Evolutionary conservation across 2,797 vertebrate species (phyloP), one percentile per base, ranked within the genome.

Genomic region (Danio tinwini): DNA sequence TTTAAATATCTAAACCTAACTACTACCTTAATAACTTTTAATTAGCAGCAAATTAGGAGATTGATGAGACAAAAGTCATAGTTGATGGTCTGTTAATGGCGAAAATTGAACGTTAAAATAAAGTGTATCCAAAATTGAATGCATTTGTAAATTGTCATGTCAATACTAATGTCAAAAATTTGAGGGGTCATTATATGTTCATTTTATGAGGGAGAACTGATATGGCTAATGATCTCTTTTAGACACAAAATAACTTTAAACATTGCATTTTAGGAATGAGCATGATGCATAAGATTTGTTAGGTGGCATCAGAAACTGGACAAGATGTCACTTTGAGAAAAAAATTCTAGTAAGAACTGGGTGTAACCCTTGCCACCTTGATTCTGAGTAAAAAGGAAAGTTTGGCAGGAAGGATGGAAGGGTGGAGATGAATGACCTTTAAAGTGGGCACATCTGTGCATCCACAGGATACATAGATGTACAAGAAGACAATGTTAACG

Each of bases 391-490:
- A n/a, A n/a, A n/a, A n/a, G 53, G 58, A 78, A 55, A 63, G 79
- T 62, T 71, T 85, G 78, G 3, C 69, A 74, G 88, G 85, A 83
- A 87, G 82, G 77, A 21, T 75, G 74, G 83, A 69, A 81, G 86
- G 88, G 74, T 78, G 82, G 77, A 86, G 84, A 85, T 82, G 88
- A 75, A 13, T 44, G 44, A 16, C 8, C 10, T 42, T 59, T 3
- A n/a, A 37, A 52, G 55, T 71, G 50, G n/a, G 44, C 12, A 63
- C 21, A 58, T 6, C 45, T 74, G 44, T 62, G 47, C 58, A 68
- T 49, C 3, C 12, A 52, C 71, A 78, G 16, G 56, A 68, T 64
- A 21, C 9, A n/a, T 62, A n/a, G 63, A 68, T 49, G 5, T 7
- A 77, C 53, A 68, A 21, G 29, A 59, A 59, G 7, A 76, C 56